These are phyloP conservation scores for Pica pica DNA, from an alignment of 2,113 vertebrate genomes.

Conservation along the genomic window DNA sequence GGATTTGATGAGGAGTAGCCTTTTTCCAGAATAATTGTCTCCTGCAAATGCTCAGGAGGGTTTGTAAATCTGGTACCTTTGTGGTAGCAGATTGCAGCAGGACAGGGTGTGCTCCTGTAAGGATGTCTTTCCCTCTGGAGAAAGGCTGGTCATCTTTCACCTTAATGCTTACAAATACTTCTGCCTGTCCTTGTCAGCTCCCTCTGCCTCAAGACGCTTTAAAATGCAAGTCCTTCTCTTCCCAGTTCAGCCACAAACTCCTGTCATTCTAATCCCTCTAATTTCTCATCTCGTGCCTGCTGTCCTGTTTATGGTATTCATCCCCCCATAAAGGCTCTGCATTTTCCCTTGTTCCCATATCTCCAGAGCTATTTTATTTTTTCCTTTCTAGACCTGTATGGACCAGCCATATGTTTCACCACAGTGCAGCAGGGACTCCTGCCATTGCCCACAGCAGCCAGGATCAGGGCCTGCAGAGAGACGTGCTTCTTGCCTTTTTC, in stretches of 20 bases:
- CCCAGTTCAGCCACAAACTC: background rate
- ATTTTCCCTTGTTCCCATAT: background rate
- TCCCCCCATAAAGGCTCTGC: background rate
- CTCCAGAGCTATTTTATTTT: background rate
- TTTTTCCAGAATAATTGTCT: background rate
- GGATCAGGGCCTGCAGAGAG: background rate
- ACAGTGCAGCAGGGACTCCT: background rate
- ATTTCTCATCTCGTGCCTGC: background rate
- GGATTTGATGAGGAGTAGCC: constrained; percentile 3
- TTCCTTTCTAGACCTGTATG: background rate
- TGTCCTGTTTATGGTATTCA: background rate
- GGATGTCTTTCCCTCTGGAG: background rate
- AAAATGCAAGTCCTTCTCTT: background rate
- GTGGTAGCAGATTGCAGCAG: background rate
- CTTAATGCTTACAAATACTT: background rate
- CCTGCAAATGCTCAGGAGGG: background rate
- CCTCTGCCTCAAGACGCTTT: background rate
- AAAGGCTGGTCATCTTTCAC: background rate
- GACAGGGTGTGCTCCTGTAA: background rate
- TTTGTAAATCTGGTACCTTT: background rate
- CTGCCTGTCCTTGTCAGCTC: background rate
- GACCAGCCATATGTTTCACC: background rate
- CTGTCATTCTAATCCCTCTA: background rate
- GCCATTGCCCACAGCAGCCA: background rate
- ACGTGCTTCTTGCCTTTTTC: rapidly evolving